Evolutionary conservation across 37 sponge, comb jelly and placozoan species (phyloP), one percentile per base, ranked within the genome.

Genomic region (Aphrocallistes beatrix): DNA sequence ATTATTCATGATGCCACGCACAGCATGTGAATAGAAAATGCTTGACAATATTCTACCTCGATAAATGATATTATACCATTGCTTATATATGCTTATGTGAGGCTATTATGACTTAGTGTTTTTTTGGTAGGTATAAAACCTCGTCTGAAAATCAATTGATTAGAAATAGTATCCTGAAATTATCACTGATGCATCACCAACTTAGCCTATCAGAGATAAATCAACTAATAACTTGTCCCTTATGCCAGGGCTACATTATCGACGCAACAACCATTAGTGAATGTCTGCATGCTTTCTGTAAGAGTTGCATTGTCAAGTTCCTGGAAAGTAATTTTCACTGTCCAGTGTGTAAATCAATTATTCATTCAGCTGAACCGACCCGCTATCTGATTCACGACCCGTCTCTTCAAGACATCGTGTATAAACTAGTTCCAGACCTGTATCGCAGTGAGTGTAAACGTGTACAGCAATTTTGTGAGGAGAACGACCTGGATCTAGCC

Each of bases 171-270:
- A n/a, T n/a, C n/a, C n/a, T n/a, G n/a, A n/a, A n/a, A n/a, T n/a
- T n/a, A n/a, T n/a, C n/a, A n/a, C n/a, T n/a, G n/a, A 60, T 60
- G 75, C 75, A 60, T 60, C 75, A 60, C 34, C 75, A 60, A 13
- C 75, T 60, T 30, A 60, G 34, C 34, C 75, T 60, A 8, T 60
- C 75, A 3, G 75, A 60, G 8, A 60, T 60, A 25, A 60, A 60
- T 28, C 75, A 60, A 28, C 75, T 60, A 19, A 60, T 60, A 60
- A 60, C 75, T 28, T 60, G 75, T 60, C 75, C 75, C 8, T 13
- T 60, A 60, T 60, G 75, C n/a, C 75, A 60, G n/a, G 75, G 75
- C 8, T 60, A 60, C 34, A 60, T 60, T 60, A 60, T 60, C n/a
- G 75, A 60, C n/a, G 75, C 75, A 25, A 60, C 75, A 25, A 60